phyloP scores from a whole-genome alignment of 2,113 vertebrate species.

The Sphyrna mokarran region DNA sequence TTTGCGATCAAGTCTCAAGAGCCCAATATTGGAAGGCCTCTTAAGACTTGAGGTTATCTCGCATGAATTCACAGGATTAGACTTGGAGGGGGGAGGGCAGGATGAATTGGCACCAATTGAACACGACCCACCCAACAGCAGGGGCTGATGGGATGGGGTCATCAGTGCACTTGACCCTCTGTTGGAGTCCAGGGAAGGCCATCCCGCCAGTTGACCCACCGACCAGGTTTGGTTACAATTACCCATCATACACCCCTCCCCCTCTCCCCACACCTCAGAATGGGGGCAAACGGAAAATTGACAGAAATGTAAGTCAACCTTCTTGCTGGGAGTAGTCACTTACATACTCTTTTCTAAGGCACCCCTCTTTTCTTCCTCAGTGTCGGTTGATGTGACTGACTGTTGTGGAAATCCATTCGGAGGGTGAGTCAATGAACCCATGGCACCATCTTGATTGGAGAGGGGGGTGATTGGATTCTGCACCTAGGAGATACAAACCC shows the following conservation, averaged over 20 bases:
- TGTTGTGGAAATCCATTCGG: slow-evolving; percentile 68
- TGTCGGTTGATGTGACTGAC: slow-evolving; percentile 59
- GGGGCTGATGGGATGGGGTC: background rate
- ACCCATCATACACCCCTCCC: no score
- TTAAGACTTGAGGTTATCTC: background rate
- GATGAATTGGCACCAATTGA: background rate
- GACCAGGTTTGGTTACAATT: background rate
- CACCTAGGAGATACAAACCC: slow-evolving; percentile 14
- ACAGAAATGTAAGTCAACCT: background rate
- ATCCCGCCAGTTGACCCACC: background rate
- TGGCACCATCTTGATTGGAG: slow-evolving; percentile 50
- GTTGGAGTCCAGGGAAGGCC: background rate
- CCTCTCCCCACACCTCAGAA: no score
- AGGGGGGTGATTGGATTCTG: slow-evolving; percentile 56
- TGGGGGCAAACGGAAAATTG: no score
- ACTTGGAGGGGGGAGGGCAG: no score
- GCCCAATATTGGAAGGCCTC: background rate
- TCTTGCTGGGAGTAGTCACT: slow-evolving; percentile 43
- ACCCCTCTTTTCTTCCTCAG: slow-evolving; percentile 66
- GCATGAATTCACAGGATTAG: background rate
- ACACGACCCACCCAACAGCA: background rate
- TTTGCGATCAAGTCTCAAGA: background rate
- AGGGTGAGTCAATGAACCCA: slow-evolving; percentile 46
- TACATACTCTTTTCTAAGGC: slow-evolving; percentile 88
- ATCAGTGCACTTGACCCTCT: background rate